Evolutionary conservation across 2,888 invertebrate genomes (phyloP).

Genomic region (Drosophila silvestris): DNA sequence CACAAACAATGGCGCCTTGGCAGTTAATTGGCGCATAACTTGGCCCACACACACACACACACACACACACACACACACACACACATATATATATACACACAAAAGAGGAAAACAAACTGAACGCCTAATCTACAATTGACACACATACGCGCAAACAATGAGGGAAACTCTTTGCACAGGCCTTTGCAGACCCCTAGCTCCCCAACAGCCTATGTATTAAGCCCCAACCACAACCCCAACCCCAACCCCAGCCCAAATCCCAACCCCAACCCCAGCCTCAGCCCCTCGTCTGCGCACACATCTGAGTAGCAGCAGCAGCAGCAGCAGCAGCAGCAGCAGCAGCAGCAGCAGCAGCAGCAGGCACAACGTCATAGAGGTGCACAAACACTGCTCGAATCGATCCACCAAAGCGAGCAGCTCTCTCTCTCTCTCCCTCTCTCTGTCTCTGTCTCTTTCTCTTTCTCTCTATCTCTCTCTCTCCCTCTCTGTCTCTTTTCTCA

Average conservation of each 20-base stretch:
- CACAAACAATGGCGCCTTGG: conserved; percentile 64
- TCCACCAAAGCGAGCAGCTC: conserved; percentile 72
- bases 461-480: too few species aligned
- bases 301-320: neutral
- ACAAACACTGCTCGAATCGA: conserved; percentile 68
- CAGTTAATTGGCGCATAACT: conserved; percentile 73
- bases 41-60: conserved; percentile 52
- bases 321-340: conserved; percentile 1
- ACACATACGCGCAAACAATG: conserved; percentile 76
- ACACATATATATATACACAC: neutral
- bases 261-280: neutral
- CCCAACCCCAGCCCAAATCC: neutral
- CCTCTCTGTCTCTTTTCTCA: conserved; percentile 67
- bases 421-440: neutral
- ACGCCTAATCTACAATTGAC: conserved; percentile 79
- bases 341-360: neutral
- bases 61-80: conserved; percentile 21
- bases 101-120: conserved; percentile 63
- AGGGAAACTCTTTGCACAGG: conserved; percentile 67
- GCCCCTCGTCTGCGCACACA: neutral
- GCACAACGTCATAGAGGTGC: conserved; percentile 62
- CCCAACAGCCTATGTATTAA: neutral
- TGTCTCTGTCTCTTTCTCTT: too few species aligned
- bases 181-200: neutral
- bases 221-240: conserved; percentile 4